These are phyloP conservation scores for Acleris cristana DNA, from an alignment of 2,888 invertebrate species.

Conservation along the genomic window DNA sequence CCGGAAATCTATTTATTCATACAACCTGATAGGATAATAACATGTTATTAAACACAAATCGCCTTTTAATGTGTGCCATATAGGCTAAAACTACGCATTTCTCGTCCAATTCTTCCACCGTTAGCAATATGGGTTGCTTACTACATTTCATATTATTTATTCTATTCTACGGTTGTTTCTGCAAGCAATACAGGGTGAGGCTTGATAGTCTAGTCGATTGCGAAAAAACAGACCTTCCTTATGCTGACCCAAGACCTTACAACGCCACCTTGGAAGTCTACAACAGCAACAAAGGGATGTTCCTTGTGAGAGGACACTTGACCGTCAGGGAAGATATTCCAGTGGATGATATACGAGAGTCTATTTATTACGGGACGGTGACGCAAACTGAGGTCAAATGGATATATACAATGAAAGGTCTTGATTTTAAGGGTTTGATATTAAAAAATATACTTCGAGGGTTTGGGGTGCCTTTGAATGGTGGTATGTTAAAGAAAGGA, in stretches of 20 bases:
- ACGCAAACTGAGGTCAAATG: not conserved
- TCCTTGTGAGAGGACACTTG: not conserved
- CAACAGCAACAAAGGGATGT: too few relatives aligned
- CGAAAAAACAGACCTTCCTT: not conserved
- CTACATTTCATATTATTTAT: not conserved
- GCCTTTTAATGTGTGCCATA: not conserved
- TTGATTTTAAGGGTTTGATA: not conserved
- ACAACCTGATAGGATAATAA: not conserved
- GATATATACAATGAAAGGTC: too few relatives aligned
- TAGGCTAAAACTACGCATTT: not conserved
- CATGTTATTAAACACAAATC: not conserved
- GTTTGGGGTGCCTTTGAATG: not conserved
- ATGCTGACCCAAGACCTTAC: not conserved
- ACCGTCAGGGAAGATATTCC: not conserved
- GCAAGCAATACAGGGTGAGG: not conserved
- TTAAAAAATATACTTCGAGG: not conserved
- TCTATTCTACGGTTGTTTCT: not conserved
- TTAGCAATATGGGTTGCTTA: not conserved
- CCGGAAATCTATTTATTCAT: not conserved
- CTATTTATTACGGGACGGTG: not conserved
- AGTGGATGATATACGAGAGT: not conserved
- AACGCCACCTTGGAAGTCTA: not conserved
- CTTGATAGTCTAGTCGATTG: not conserved
- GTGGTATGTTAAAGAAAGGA: not conserved
- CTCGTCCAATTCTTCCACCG: not conserved